phyloP scores from a whole-genome alignment of 2,113 vertebrate genomes.

The Sterna hirundo region DNA sequence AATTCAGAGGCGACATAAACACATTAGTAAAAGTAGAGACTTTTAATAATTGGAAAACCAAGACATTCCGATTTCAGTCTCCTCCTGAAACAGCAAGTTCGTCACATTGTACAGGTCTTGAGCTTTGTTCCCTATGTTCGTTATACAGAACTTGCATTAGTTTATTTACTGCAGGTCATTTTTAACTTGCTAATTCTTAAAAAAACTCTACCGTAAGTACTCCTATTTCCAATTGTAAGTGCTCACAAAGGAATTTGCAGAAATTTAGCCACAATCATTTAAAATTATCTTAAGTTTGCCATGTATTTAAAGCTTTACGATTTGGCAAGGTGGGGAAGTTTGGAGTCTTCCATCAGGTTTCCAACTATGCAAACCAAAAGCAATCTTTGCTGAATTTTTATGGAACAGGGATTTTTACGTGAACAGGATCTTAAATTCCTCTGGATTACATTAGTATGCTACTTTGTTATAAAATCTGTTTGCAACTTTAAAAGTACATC shows the following conservation, averaged over 20 bases:
- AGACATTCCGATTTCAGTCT: background rate
- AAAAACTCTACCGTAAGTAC: rapidly evolving
- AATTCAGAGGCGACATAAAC: background rate
- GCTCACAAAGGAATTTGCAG: background rate
- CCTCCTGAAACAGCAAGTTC: background rate
- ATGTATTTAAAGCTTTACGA: background rate
- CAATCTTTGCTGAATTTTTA: background rate
- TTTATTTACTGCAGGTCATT: background rate
- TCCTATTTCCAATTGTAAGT: background rate
- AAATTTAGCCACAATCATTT: background rate
- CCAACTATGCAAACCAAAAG: background rate
- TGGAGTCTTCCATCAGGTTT: background rate
- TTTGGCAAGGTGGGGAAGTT: background rate
- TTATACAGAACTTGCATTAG: rapidly evolving
- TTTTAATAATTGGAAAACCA: rapidly evolving
- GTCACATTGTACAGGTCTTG: rapidly evolving
- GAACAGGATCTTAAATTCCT: background rate
- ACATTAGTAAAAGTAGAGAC: background rate
- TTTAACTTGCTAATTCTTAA: background rate
- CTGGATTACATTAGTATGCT: background rate
- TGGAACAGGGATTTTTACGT: background rate
- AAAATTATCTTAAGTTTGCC: background rate
- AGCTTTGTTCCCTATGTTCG: rapidly evolving
- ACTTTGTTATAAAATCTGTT: background rate
- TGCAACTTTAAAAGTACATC: background rate